Evolutionary conservation across 2,888 invertebrate genomes (phyloP).

Genomic region (Sturmia bella): DNA sequence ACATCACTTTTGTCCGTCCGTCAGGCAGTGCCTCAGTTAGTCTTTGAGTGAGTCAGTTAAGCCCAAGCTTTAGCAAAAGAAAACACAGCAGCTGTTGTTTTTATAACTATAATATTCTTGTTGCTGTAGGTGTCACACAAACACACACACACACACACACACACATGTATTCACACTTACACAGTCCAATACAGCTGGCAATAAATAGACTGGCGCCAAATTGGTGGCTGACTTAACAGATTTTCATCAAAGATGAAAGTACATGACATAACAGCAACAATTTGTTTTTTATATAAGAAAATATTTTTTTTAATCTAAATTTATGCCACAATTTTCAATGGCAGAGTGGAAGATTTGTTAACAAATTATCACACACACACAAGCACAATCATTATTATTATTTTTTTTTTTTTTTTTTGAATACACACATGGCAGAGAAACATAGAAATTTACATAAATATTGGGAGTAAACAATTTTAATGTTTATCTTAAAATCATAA

Average conservation of each 20-base stretch:
- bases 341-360: slow-evolving; percentile 34
- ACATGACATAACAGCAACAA: slow-evolving; percentile 50
- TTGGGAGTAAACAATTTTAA: slow-evolving; percentile 47
- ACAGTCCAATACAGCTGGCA: slow-evolving; percentile 75
- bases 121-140: slow-evolving; percentile 6
- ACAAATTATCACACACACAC: slow-evolving; percentile 14
- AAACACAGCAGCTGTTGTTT: slow-evolving; percentile 50
- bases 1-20: slow-evolving; percentile 36
- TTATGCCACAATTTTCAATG: slow-evolving; percentile 2
- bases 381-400: neutral
- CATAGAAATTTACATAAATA: slow-evolving; percentile 53
- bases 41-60: slow-evolving; percentile 5
- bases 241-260: slow-evolving; percentile 76
- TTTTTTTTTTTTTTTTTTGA: no score
- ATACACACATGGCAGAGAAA: neutral
- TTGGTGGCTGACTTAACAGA: slow-evolving; percentile 79
- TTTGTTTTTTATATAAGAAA: slow-evolving; percentile 54
- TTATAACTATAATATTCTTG: slow-evolving; percentile 31
- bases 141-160: neutral
- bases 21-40: slow-evolving; percentile 7
- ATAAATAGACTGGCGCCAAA: slow-evolving; percentile 80
- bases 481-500: slow-evolving; percentile 33
- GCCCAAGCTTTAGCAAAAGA: neutral
- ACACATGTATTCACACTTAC: slow-evolving; percentile 64
- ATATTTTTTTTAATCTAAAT: slow-evolving; percentile 19